Percentiles rank a stretch among this genome's conserved stretches.
These are phyloP conservation scores for Pempheris klunzingeri DNA, from an alignment of 2,797 vertebrate genomes.

Conservation along the genomic window DNA sequence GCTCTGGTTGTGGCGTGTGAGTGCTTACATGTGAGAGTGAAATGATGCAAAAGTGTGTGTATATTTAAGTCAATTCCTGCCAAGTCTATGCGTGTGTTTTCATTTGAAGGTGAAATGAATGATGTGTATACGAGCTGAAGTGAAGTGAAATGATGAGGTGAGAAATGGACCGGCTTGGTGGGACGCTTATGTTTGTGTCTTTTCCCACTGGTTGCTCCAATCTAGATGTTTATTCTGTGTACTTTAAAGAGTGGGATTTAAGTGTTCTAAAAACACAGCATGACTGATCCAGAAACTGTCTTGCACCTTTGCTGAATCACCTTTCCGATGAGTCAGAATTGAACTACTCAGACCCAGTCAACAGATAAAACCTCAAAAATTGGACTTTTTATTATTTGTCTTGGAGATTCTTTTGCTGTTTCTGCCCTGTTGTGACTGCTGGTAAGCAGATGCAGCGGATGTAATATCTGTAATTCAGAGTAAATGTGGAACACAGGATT, in stretches of 20 bases:
- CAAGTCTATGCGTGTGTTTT: slow-evolving; percentile 18
- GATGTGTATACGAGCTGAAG: slow-evolving; percentile 34
- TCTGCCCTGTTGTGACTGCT: background rate
- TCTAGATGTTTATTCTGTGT: slow-evolving; percentile 11
- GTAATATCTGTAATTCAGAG: slow-evolving; percentile 3
- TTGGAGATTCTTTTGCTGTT: background rate
- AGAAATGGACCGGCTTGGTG: background rate
- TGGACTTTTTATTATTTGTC: background rate
- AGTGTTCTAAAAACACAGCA: slow-evolving; percentile 13
- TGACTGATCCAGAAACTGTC: background rate
- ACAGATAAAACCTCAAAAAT: slow-evolving; percentile 8
- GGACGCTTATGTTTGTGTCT: slow-evolving; percentile 16
- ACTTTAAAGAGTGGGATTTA: background rate
- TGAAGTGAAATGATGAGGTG: slow-evolving; percentile 34
- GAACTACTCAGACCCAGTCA: background rate
- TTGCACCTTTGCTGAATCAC: background rate
- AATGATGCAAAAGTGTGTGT: slow-evolving; percentile 37
- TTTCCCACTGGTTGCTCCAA: slow-evolving; percentile 6
- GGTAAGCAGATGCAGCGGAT: background rate
- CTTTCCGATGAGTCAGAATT: background rate
- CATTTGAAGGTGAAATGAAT: slow-evolving; percentile 53
- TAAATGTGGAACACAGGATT: background rate
- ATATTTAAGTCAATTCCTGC: slow-evolving; percentile 39
- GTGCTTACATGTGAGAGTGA: slow-evolving; percentile 48
- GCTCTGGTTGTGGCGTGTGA: slow-evolving; percentile 18